These are phyloP conservation scores for Scaptomyza graminum DNA, from an alignment of 1,140 invertebrate species.

Conservation along the genomic window DNA sequence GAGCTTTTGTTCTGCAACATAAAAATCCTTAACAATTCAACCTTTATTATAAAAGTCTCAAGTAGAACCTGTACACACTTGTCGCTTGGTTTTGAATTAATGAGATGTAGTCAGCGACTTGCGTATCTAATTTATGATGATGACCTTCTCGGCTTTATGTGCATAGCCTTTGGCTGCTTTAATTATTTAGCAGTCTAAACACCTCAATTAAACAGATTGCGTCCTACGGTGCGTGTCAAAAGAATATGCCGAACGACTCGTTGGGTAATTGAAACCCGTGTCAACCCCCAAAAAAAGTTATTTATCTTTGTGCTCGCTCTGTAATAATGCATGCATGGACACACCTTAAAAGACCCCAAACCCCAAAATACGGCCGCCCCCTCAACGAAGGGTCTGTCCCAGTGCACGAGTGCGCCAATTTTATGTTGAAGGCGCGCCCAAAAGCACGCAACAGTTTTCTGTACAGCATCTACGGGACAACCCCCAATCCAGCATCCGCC, in stretches of 20 bases:
- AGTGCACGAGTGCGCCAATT: constrained; percentile 76
- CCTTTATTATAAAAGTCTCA: neutral
- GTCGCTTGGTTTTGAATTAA: constrained; percentile 12
- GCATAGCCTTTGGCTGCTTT: constrained; percentile 38
- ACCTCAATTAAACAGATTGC: constrained; percentile 79
- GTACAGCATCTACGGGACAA: constrained; percentile 58
- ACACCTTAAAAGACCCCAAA: constrained; percentile 54
- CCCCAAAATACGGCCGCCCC: constrained; percentile 33
- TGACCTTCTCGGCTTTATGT: constrained; percentile 62
- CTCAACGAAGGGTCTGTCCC: constrained; percentile 30
- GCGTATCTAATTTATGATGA: constrained; percentile 74
- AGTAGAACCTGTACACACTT: constrained; percentile 31
- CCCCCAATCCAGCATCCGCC: neutral
- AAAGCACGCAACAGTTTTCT: constrained; percentile 76
- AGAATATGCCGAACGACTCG: constrained; percentile 25
- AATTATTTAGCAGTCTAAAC: constrained; percentile 76
- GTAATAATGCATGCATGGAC: constrained; percentile 41
- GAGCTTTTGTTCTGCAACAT: neutral
- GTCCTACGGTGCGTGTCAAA: constrained; percentile 55
- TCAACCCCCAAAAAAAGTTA: constrained; percentile 25
- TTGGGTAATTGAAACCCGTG: constrained; percentile 38
- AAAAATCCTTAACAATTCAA: too few species aligned
- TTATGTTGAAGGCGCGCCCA: constrained; percentile 37
- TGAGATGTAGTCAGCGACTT: constrained; percentile 42
- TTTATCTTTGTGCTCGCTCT: constrained; percentile 16